Evolutionary conservation across 2,797 vertebrate species (phyloP).

Genomic region (Diplodus sargus): DNA sequence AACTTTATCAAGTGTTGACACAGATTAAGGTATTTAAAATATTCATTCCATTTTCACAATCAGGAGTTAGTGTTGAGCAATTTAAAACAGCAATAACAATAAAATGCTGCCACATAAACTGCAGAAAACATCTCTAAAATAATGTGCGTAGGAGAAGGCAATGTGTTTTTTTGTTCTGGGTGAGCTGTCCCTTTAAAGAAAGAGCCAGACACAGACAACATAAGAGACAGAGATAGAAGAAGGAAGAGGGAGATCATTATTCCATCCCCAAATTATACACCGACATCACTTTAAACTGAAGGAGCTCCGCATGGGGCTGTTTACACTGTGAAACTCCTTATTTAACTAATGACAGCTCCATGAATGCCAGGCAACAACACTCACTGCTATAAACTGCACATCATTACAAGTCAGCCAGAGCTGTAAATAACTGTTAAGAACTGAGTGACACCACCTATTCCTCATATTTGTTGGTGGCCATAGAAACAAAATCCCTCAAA

Average conservation of each 20-base stretch:
- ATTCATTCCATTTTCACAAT: background rate
- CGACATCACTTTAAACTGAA: conserved; percentile 44
- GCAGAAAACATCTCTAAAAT: conserved; percentile 9
- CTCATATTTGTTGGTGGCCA: conserved; percentile 23
- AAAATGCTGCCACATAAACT: background rate
- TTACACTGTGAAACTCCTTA: conserved; percentile 67
- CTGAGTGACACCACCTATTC: conserved; percentile 40
- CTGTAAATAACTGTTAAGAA: conserved; percentile 72
- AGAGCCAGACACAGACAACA: conserved; percentile 17
- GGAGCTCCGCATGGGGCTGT: conserved; percentile 53
- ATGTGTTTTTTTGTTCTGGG: conserved; percentile 26
- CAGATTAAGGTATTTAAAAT: background rate
- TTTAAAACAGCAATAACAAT: background rate
- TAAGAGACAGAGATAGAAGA: conserved; percentile 25
- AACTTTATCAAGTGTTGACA: background rate
- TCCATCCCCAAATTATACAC: conserved; percentile 65
- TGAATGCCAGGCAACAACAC: conserved; percentile 51
- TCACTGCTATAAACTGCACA: conserved; percentile 58
- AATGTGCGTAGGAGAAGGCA: background rate
- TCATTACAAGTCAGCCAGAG: conserved; percentile 56
- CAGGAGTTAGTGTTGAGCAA: background rate
- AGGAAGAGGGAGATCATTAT: conserved; percentile 60
- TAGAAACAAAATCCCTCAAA: conserved; percentile 47
- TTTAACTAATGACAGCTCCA: conserved; percentile 73
- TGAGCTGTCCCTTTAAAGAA: conserved; percentile 20